phyloP scores from a whole-genome alignment of 2,888 invertebrate genomes.

The Drosophila flavopinicola region DNA sequence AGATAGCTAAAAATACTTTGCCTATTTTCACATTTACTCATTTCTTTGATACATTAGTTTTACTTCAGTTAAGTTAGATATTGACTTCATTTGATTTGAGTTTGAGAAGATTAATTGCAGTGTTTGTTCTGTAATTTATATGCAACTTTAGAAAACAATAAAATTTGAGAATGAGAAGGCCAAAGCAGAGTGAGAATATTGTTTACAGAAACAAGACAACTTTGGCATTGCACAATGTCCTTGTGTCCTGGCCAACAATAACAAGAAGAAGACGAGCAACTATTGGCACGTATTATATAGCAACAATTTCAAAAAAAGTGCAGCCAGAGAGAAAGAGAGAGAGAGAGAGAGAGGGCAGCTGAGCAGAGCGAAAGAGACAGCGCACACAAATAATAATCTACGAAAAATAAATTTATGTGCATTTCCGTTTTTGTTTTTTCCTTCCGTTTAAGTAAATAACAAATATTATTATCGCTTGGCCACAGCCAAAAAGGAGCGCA shows the following conservation, averaged over 20 bases:
- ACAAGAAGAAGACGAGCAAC: constrained; percentile 11
- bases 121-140: too few species aligned
- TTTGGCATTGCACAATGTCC: constrained; percentile 1
- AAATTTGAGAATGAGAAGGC: too few species aligned
- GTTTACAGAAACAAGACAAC: constrained; percentile 11
- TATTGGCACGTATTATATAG: constrained; percentile 29
- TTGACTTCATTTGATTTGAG: too few species aligned
- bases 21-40: too few species aligned
- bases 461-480: constrained; percentile 83
- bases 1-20: too few species aligned
- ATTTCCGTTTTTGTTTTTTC: constrained; percentile 81
- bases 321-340: not conserved
- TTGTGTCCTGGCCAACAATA: not conserved
- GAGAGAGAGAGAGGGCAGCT: not conserved
- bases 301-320: constrained; percentile 1
- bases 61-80: too few species aligned
- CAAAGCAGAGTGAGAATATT: not conserved
- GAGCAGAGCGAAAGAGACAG: constrained; percentile 5
- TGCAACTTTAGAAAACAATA: too few species aligned
- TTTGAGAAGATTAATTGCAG: too few species aligned
- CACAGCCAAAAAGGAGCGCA: constrained; percentile 45
- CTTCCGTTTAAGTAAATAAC: constrained; percentile 83
- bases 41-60: too few species aligned
- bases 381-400: constrained; percentile 69
- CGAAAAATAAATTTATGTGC: constrained; percentile 82